phyloP scores from a whole-genome alignment of 30 jellyfish, hydroid and myxozoan genomes.

The Hydractinia echinata region DNA sequence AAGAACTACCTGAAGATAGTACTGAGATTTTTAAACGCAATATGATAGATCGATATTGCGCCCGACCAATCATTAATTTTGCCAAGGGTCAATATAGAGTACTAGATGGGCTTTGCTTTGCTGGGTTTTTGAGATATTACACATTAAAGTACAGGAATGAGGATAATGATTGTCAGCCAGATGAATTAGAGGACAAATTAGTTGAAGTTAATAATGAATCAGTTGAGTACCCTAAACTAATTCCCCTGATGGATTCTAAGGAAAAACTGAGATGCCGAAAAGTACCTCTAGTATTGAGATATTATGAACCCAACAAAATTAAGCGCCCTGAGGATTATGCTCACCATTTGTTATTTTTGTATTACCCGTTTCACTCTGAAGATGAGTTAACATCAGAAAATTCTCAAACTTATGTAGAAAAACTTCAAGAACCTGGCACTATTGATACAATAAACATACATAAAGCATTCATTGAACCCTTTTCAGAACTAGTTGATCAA shows the following conservation, averaged over 20 bases:
- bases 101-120: no score
- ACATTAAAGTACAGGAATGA: background rate
- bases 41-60: no score
- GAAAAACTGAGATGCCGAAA: background rate
- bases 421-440: slow-evolving; percentile 1
- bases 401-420: background rate
- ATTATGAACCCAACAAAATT: slow-evolving; percentile 2
- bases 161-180: slow-evolving; percentile 10
- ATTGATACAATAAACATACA: background rate
- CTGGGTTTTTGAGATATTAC: slow-evolving; percentile 1
- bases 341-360: slow-evolving; percentile 8
- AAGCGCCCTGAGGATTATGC: slow-evolving; percentile 4
- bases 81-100: no score
- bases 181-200: background rate
- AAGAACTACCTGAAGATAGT: no score
- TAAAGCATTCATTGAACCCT: background rate
- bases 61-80: no score
- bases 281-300: no score
- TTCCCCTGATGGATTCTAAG: background rate
- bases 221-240: no score
- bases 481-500: background rate
- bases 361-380: slow-evolving; percentile 14
- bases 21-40: no score
- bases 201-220: no score
- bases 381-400: background rate